Evolutionary conservation across 30 jellyfish, hydroid and myxozoan genomes (phyloP), one percentile per base, ranked within the genome.

Genomic region (Turritopsis dohrnii): DNA sequence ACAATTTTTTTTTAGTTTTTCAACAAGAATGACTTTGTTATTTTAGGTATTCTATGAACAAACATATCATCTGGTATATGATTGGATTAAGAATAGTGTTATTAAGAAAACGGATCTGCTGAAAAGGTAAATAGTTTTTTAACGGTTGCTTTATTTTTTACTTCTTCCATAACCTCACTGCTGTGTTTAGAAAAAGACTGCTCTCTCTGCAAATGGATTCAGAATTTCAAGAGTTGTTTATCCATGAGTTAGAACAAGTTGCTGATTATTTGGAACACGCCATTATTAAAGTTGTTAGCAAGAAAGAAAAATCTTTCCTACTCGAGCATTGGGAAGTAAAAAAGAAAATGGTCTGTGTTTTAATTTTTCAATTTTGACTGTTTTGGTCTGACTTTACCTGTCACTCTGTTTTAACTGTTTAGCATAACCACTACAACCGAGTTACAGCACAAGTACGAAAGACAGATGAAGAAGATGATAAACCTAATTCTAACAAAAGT

Each of bases 41-140:
- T 77, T 52, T 13, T n/a, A 77, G 85, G 28, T 18, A 26, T 77
- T 77, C 1, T 29, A 29, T 23, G 73, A 77, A 77, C 71, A 77
- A 18, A 26, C 53, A 29, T 29, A 26, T 24, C 28, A 8, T 30
- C 29, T 77, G 85, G 29, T 77, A 16, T 26, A 53, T 0, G 52
- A 60, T 24, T 77, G 85, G 85, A 60, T 77, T 29, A 77, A 77
- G 1, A 53, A 29, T 77, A 28, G 23, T 28, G 85, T 77, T 52
- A 29, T 77, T 22, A 77, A 77, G 72, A 21, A 77, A 77, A 30
- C 53, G 4, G 85, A 77, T 77, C 28, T 77, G 28, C 72, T 77
- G 28, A 77, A 25, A 77, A 77, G 85, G 85, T 77, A n/a, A 69
- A 0, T 69, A 9, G 8, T 7, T 69, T 69, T 69, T 60, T 60